A percentile compares a stretch with the other conserved stretches of the same genome.
phyloP scores from a whole-genome alignment of 2,113 vertebrate species.

The Nothoprocta pentlandii region DNA sequence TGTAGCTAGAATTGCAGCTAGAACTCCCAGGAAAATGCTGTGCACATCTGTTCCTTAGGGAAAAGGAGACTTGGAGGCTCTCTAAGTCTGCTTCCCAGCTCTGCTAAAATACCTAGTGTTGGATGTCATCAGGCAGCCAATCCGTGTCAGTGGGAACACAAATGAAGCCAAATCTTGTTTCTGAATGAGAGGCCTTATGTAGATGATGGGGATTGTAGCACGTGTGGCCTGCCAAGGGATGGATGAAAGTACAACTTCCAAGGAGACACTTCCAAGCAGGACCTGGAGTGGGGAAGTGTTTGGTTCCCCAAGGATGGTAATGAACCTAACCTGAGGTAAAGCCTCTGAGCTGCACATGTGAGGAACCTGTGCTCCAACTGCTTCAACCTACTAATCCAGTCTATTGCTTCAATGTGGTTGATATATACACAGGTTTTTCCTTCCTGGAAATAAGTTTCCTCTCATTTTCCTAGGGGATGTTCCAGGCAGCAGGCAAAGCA shows the following conservation, averaged over 20 bases:
- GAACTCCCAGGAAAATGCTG: neutral
- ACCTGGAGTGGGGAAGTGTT: fast-evolving
- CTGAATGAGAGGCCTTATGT: neutral
- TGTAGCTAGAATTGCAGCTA: neutral
- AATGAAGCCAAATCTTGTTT: neutral
- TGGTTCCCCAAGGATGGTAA: fast-evolving
- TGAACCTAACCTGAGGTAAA: neutral
- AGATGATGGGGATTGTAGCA: neutral
- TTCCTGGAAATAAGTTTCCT: neutral
- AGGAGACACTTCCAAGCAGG: neutral
- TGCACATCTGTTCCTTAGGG: neutral
- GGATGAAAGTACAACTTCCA: neutral
- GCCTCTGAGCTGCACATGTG: neutral
- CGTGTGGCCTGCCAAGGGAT: neutral
- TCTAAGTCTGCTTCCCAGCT: fast-evolving
- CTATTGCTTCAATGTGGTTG: neutral
- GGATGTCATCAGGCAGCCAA: neutral
- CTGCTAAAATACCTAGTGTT: fast-evolving
- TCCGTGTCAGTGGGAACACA: neutral
- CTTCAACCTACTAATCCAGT: neutral
- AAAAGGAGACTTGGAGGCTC: neutral
- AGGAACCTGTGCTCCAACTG: neutral
- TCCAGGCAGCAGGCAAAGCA: neutral
- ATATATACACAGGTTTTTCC: neutral
- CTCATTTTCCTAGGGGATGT: fast-evolving